Percentiles rank a stretch among this genome's conserved stretches.
phyloP scores from a whole-genome alignment of 2,797 vertebrate genomes.

The Carcharodon carcharias region DNA sequence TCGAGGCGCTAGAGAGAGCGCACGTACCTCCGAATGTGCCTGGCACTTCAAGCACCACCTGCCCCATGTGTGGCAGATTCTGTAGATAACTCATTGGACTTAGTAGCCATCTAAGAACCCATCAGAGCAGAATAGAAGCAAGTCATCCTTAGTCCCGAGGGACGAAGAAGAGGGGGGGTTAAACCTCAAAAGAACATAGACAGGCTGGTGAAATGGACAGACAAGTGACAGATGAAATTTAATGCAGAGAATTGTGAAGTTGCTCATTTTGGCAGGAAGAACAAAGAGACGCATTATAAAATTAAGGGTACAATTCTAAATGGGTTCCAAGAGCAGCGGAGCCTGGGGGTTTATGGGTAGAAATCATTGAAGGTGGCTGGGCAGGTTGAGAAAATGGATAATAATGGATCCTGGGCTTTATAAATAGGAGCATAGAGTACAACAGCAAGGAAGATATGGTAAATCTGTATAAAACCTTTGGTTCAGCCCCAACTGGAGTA shows the following conservation, averaged over 20 bases:
- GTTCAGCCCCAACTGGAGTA: not conserved
- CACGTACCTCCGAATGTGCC: not conserved
- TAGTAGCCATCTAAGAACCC: too few relatives aligned
- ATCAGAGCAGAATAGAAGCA: too few relatives aligned
- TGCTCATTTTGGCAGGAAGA: not conserved
- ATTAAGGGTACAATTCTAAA: not conserved
- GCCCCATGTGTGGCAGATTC: not conserved
- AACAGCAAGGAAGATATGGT: too few relatives aligned
- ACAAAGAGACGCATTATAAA: not conserved
- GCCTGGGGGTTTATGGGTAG: not conserved
- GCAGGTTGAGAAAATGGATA: not conserved
- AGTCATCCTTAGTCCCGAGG: not conserved
- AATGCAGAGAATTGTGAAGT: not conserved
- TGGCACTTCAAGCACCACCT: too few relatives aligned
- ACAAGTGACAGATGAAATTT: not conserved
- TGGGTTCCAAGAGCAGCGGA: not conserved
- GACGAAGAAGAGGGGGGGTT: not conserved
- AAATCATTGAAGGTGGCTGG: not conserved
- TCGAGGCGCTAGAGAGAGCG: not conserved
- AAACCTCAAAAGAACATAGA: not conserved
- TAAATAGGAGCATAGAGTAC: too few relatives aligned
- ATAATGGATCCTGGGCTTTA: not conserved
- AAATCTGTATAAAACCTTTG: not conserved
- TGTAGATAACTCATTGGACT: not conserved
- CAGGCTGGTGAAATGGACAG: not conserved